These are phyloP conservation scores for Poecilia latipinna DNA, from an alignment of 2,113 vertebrate genomes.

Conservation along the genomic window DNA sequence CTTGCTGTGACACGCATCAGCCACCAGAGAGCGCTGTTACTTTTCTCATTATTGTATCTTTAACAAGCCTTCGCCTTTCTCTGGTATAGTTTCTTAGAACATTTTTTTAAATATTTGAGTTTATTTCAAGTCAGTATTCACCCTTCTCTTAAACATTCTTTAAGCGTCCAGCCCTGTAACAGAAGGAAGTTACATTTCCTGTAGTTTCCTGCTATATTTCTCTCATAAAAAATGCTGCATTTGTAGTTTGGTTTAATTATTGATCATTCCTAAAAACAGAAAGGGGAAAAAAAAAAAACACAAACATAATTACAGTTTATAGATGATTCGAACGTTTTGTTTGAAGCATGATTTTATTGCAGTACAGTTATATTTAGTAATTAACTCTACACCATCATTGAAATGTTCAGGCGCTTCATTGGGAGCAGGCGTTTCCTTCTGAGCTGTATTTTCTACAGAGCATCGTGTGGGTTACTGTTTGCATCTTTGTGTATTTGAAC, in stretches of 20 bases:
- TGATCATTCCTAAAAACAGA: not conserved
- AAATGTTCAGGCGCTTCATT: conserved; percentile 1
- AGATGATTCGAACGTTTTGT: not conserved
- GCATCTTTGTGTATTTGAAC: not conserved
- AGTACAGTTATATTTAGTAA: not conserved
- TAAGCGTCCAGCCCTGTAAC: not conserved
- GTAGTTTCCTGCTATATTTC: not conserved
- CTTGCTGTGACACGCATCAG: not conserved
- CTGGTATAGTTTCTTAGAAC: not conserved
- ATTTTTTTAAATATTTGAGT: not conserved
- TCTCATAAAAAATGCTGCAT: not conserved
- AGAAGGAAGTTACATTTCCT: not conserved
- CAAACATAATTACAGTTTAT: not conserved
- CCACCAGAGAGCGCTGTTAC: conserved; percentile 1
- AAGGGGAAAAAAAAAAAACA: too few species aligned
- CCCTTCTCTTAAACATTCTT: not conserved
- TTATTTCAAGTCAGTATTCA: not conserved
- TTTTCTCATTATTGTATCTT: not conserved
- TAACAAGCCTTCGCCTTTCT: not conserved
- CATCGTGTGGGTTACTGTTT: not conserved
- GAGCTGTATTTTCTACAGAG: not conserved
- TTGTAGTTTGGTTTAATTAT: not conserved
- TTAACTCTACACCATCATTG: not conserved
- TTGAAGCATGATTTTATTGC: not conserved
- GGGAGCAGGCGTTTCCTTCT: not conserved